Conservation (phyloP, 2,888 invertebrate species). For the Lasioglossum pauxillum region DNA sequence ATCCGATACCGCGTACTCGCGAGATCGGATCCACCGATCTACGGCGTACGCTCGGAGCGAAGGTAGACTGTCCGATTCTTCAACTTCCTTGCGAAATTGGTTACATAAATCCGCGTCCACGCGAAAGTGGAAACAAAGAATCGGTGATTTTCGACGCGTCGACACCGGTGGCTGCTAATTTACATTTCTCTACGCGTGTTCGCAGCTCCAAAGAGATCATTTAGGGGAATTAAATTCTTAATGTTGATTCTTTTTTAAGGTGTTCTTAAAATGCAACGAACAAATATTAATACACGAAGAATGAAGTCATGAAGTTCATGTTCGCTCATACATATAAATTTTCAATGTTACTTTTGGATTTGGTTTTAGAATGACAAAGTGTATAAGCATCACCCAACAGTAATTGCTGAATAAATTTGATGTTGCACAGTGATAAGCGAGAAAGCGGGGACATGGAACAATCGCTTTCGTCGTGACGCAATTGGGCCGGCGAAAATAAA, state of each 20-base stretch:
- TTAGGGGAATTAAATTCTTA: too few relatives aligned
- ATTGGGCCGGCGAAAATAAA: slow-evolving; percentile 12
- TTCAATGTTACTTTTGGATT: too few relatives aligned
- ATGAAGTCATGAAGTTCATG: too few relatives aligned
- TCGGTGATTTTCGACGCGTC: neutral
- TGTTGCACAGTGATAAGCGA: neutral
- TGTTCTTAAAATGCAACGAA: too few relatives aligned
- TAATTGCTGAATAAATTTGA: too few relatives aligned
- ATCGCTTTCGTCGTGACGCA: slow-evolving; percentile 47
- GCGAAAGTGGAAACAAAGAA: neutral
- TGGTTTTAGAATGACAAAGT: too few relatives aligned
- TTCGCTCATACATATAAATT: too few relatives aligned
- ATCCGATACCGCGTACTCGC: neutral
- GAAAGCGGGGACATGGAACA: slow-evolving; percentile 36
- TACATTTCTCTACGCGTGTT: neutral
- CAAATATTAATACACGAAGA: too few relatives aligned
- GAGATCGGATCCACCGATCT: neutral
- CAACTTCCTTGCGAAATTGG: neutral
- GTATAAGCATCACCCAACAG: too few relatives aligned
- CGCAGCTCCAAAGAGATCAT: neutral
- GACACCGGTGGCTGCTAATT: too few relatives aligned
- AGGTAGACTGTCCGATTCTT: neutral
- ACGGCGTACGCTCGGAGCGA: neutral
- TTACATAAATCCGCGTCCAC: neutral
- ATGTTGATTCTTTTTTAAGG: too few relatives aligned